phyloP scores from a whole-genome alignment of 2,113 vertebrate genomes.

The Talpa occidentalis region DNA sequence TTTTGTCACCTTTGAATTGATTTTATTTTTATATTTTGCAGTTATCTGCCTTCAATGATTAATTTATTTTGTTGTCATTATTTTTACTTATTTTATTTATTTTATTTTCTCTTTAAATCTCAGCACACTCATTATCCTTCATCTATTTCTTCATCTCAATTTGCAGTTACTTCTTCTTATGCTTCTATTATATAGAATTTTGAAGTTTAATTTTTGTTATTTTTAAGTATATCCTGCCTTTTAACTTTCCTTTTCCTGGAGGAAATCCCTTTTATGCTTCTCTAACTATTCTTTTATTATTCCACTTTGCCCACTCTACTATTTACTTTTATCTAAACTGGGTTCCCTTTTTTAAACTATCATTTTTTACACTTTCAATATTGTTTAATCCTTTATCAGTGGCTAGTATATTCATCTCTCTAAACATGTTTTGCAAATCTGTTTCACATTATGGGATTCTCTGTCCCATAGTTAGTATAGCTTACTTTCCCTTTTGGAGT shows the following conservation, averaged over 20 bases:
- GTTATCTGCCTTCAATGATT: not conserved
- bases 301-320: not conserved
- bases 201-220: not conserved
- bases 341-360: not conserved
- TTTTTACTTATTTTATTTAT: not conserved
- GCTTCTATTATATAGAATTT: not conserved
- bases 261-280: not conserved
- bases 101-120: not conserved
- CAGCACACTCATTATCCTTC: not conserved
- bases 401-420: not conserved
- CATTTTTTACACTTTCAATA: not conserved
- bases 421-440: not conserved
- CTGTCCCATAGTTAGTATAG: not conserved
- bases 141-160: not conserved
- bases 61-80: not conserved
- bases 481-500: not conserved
- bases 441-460: not conserved
- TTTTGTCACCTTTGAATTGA: not conserved
- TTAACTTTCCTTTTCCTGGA: not conserved
- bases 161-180: not conserved
- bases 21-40: not conserved
- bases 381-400: not conserved
- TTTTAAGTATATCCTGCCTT: not conserved
- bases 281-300: not conserved
- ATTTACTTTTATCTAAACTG: not conserved